Base-by-base conservation (phyloP, 35 echinoderm and acorn worm species). In the Anneissia japonica region DNA sequence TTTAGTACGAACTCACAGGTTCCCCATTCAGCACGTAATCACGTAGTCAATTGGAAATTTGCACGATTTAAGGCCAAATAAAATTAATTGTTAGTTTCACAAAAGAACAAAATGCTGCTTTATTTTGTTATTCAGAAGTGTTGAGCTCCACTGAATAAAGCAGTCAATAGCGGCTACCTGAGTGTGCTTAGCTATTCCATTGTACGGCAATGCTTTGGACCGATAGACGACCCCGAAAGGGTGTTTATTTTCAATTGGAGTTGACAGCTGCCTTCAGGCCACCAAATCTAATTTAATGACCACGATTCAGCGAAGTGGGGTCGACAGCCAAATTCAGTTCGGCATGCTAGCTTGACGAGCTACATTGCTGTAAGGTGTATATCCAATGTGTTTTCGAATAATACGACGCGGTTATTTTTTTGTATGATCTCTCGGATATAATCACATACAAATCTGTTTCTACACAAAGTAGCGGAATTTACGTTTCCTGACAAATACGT, bases 171-270 rank as follows among this genome's bases (percentile, higher is more conserved):
- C 14, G 4, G 4, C 4, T 23, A 64, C 51, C 26, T 64, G 51
- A 19, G 7, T 64, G 21, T 64, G 51, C 51, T 23, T 64, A 2
- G 51, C 51, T 23, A 37, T 17, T 81, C 12, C 17, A 81, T 81
- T 81, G 77, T 34, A 32, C 32, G 4, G 77, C 35, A 19, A 32
- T 21, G 79, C 34, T 81, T 35, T 81, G 10, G 38, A 39, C 79
- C 79, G 40, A 81, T 81, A 14, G 79, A 40, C 35, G 38, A 81
- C 79, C 35, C 35, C 35, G 35, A 39, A 39, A 39, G 35, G 79
- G 38, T 81, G 79, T 81, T 81, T 81, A 81, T 81, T 81, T 81
- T 36, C 79, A 39, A 81, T 81, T 81, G 36, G 79, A 81, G 35
- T 35, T 81, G 79, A 81, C 79, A 81, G 79, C 79, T 81, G 79